Base-by-base conservation (phyloP, 2,797 vertebrate species). In the Gouania willdenowi region DNA sequence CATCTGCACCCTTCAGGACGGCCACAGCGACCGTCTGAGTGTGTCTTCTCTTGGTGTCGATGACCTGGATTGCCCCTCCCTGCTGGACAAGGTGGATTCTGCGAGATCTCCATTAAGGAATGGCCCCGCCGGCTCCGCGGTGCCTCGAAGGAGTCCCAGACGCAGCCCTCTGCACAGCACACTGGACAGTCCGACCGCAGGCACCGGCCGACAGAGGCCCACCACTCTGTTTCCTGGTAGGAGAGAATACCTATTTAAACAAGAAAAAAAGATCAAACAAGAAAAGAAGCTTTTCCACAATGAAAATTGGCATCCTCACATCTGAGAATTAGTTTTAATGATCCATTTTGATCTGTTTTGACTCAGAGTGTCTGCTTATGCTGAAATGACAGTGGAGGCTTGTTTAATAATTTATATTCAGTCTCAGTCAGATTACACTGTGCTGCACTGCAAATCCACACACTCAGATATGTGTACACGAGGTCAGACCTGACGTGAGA, bases 61-160 rank as follows among this genome's bases (percentile, higher is more conserved):
- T 12, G 92, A 95, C 53, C 89, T 86, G 9, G 94, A 95, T 73
- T 81, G 88, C 46, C 73, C 81, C 48, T 93, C 91, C 28, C 78
- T 90, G 41, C 83, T 89, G 50, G 91, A 94, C 53, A 92, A 94
- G 48, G 91, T 90, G 11, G 55, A 66, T 41, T 79, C 79, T 5
- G 12, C 32, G 11, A 34, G 75, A 30, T 91, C 88, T 33, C 85
- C 83, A 2, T 85, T 89, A 34, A 86, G 62, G 15, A 81, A 81
- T 11, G 49, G 77, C 19, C 53, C 74, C 1, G 42, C 72, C 5
- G 84, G 86, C 36, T 60, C 41, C 8, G 1, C 2, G 1, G 63
- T 59, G 10, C 43, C 65, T 17, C 45, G 56, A 31, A 58, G 41
- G 46, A 79, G 71, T 45, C 84, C 83, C 12, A 90, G 88, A 65